Percentiles rank a stretch among this genome's conserved stretches.
These are phyloP conservation scores for Centruroides sculpturatus DNA, from an alignment of 1,140 invertebrate species.

Conservation along the genomic window DNA sequence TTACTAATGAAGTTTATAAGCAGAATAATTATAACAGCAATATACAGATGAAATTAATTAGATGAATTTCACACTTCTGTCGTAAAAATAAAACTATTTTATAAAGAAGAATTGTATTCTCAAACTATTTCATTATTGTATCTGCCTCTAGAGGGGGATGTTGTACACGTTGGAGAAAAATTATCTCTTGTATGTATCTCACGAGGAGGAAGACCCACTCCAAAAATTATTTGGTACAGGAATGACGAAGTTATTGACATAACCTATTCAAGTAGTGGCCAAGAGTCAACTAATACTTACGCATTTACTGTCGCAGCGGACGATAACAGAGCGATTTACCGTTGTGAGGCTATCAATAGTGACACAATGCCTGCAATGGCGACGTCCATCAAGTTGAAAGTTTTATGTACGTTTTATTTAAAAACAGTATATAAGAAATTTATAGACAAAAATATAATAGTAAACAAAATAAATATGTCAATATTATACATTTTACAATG, in stretches of 20 bases:
- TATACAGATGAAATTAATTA: too few species aligned
- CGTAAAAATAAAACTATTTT: too few species aligned
- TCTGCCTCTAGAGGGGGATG: slow-evolving; percentile 46
- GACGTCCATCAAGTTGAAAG: slow-evolving; percentile 43
- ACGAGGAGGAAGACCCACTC: slow-evolving; percentile 83
- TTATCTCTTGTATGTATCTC: slow-evolving; percentile 77
- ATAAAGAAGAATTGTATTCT: too few species aligned
- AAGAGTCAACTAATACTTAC: slow-evolving; percentile 66
- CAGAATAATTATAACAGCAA: too few species aligned
- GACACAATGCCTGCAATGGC: slow-evolving; percentile 63
- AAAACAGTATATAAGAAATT: too few species aligned
- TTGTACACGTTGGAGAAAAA: slow-evolving; percentile 68
- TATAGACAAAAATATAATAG: too few species aligned
- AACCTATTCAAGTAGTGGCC: slow-evolving; percentile 56
- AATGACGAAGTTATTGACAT: slow-evolving; percentile 67
- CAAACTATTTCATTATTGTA: too few species aligned
- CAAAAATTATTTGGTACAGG: slow-evolving; percentile 85
- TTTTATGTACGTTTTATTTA: too few species aligned
- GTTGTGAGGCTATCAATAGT: slow-evolving; percentile 80
- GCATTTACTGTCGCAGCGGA: slow-evolving; percentile 68
- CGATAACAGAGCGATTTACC: slow-evolving; percentile 84
- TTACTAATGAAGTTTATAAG: too few species aligned
- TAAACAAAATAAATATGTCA: too few species aligned
- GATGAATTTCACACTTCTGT: too few species aligned
- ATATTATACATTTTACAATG: too few species aligned